phyloP scores from a whole-genome alignment of 2,888 invertebrate species.

The Caenorhabditis wallacei region DNA sequence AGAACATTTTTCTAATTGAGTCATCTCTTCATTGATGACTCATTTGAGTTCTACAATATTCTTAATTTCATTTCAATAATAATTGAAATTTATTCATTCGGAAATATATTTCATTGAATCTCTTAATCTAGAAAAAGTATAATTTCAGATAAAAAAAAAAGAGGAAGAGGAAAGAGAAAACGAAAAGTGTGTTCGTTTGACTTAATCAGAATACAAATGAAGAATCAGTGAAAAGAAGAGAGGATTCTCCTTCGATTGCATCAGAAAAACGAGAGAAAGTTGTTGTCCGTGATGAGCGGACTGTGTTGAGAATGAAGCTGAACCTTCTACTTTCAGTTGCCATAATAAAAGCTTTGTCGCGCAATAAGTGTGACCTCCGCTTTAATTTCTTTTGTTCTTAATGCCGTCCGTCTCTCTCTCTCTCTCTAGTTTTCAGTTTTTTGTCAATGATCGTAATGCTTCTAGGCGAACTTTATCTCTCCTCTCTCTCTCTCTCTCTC shows the following conservation, averaged over 20 bases:
- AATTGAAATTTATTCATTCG: too few species aligned
- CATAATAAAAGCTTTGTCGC: constrained; percentile 60
- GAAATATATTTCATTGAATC: not conserved
- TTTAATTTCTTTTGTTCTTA: constrained; percentile 64
- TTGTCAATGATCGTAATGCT: constrained; percentile 54
- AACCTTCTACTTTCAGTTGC: constrained; percentile 31
- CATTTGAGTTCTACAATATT: not conserved
- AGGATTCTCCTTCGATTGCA: constrained; percentile 36
- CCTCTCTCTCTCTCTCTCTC: too few species aligned
- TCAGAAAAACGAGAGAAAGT: constrained; percentile 37
- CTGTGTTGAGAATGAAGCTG: constrained; percentile 15
- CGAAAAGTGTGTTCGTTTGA: constrained; percentile 11
- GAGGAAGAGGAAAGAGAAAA: not conserved
- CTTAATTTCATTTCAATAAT: too few species aligned
- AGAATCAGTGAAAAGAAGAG: constrained; percentile 10
- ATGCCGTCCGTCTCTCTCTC: constrained; percentile 38
- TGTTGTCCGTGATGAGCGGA: constrained; percentile 54
- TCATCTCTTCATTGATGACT: not conserved
- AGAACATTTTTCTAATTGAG: constrained; percentile 6
- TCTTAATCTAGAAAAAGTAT: not conserved
- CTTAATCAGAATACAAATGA: constrained; percentile 23
- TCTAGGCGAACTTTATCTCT: constrained; percentile 47
- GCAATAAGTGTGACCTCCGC: constrained; percentile 64
- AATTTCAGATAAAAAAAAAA: constrained; percentile 8
- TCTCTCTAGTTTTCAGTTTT: constrained; percentile 51